Conservation (phyloP, 2,888 invertebrate species). For the Mylabris sibirica region DNA sequence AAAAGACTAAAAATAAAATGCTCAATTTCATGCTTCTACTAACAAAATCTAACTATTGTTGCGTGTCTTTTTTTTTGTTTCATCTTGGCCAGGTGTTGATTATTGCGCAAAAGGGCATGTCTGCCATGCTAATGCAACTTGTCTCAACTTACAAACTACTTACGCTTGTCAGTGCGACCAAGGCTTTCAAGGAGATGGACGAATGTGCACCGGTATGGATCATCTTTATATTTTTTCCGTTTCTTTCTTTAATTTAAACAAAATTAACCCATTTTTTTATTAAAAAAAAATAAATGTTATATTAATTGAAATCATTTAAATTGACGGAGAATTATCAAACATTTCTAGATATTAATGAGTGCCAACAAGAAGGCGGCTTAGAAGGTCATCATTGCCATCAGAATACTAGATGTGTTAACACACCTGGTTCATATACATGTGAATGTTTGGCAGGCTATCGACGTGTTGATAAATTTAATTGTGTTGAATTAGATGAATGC, state of each 20-base stretch:
- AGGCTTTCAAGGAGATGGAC: slow-evolving; percentile 89
- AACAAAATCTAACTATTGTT: slow-evolving; percentile 40
- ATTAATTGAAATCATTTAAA: background rate
- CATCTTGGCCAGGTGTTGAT: slow-evolving; percentile 74
- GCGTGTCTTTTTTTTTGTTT: slow-evolving; percentile 30
- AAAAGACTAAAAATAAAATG: background rate
- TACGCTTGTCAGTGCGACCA: slow-evolving; percentile 90
- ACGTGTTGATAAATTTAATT: slow-evolving; percentile 79
- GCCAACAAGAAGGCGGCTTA: slow-evolving; percentile 77
- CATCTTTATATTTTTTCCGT: slow-evolving; percentile 18
- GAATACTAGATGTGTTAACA: slow-evolving; percentile 85
- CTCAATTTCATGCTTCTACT: slow-evolving; percentile 37
- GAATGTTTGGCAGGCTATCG: slow-evolving; percentile 83
- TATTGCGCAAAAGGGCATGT: slow-evolving; percentile 88
- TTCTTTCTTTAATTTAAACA: slow-evolving; percentile 10
- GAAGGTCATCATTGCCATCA: slow-evolving; percentile 86
- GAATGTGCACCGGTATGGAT: slow-evolving; percentile 74
- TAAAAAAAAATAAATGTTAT: too few species aligned
- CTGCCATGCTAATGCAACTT: slow-evolving; percentile 90
- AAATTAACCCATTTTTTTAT: slow-evolving; percentile 1
- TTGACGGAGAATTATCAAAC: background rate
- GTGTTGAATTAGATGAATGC: slow-evolving; percentile 84
- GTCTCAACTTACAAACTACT: slow-evolving; percentile 89
- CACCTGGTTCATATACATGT: slow-evolving; percentile 82
- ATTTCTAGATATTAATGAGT: slow-evolving; percentile 82